Evolutionary conservation across 2,888 invertebrate genomes (phyloP), one percentile per base, ranked within the genome.

Genomic region (Carcina quercana): DNA sequence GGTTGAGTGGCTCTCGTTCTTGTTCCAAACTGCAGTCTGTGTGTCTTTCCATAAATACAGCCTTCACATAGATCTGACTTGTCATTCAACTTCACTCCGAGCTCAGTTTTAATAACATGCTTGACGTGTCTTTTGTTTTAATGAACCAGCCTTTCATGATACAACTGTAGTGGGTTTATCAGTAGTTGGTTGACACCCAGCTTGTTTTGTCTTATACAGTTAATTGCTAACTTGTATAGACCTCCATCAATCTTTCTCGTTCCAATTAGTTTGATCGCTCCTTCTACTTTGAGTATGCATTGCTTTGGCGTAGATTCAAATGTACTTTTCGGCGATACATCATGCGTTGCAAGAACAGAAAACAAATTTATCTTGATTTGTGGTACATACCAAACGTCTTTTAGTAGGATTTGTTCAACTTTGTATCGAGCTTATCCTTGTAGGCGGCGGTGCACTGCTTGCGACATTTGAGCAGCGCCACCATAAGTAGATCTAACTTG

Each of bases 91-190:
- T 38, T 27, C 10, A 43, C 30, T 3, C 30, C 40, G 5, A 43
- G 14, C 28, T 40, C 37, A 5, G 26, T 24, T 25, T 36, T 20
- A 2, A 38, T 17, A 4, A 43, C 6, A 7, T 27, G 13, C 21
- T 28, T 32, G 2, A 43, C 34, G 35, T 43, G 38, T 17, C 27
- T 25, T 25, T 38, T 37, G 24, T 40, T 32, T 15, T 40, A 30
- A 25, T 38, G 40, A 8, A 13, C 40, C 6, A 40, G 25, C 3
- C 38, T 26, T 35, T 35, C 35, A 11, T 38, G 28, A 13, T 26
- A 30, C 11, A 34, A 11, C 27, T 36, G 36, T 29, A 28, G 17
- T 8, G n/a, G 12, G 15, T 35, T 31, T 7, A 12, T 21, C 14
- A 7, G 2, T 10, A 30, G 11, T 13, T 4, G 6, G 6, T 35